These are phyloP conservation scores for Drosophila neonasuta DNA, from an alignment of 2,888 invertebrate genomes.

Conservation along the genomic window DNA sequence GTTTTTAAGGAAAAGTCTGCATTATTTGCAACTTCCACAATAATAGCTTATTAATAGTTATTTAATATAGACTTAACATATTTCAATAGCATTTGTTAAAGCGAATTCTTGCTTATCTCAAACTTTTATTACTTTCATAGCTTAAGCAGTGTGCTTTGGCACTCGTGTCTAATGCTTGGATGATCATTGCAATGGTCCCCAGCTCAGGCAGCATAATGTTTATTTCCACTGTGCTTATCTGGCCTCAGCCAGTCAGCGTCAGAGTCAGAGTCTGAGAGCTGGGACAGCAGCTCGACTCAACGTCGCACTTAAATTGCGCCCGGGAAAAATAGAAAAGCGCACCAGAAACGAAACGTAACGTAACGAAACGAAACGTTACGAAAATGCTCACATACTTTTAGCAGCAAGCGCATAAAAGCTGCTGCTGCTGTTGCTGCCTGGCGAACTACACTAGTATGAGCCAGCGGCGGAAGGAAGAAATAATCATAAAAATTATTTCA, in stretches of 20 bases:
- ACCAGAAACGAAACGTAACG: conserved; percentile 22
- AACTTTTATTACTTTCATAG: background rate
- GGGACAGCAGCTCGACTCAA: conserved; percentile 28
- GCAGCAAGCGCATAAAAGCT: conserved; percentile 53
- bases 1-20: no score
- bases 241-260: conserved; percentile 32
- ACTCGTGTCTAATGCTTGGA: conserved; percentile 45
- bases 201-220: conserved; percentile 59
- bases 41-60: no score
- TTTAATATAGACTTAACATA: no score
- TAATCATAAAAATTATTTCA: conserved; percentile 81
- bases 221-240: conserved; percentile 76
- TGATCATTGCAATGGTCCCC: conserved; percentile 59
- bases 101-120: no score
- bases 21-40: no score
- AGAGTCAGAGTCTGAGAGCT: conserved; percentile 1
- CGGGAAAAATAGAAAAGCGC: conserved; percentile 64
- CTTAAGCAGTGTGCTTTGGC: conserved; percentile 6
- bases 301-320: conserved; percentile 65
- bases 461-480: conserved; percentile 79
- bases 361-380: conserved; percentile 17
- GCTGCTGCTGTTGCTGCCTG: conserved; percentile 15
- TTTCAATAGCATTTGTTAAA: no score
- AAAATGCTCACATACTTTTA: conserved; percentile 67
- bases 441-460: conserved; percentile 23